Evolutionary conservation across 2,888 invertebrate species (phyloP).

Genomic region (Chaetogeoica ovagalla): DNA sequence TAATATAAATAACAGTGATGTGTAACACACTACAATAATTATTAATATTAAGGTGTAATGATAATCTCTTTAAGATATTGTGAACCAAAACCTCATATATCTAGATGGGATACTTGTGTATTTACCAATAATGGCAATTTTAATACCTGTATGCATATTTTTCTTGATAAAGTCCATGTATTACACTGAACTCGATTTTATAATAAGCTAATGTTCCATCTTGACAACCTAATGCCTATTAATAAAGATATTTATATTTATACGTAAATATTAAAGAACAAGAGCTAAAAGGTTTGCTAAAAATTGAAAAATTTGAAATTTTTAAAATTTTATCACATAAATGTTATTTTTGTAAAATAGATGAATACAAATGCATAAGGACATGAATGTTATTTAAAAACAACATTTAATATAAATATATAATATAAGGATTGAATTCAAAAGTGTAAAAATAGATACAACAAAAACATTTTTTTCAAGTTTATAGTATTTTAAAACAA

Average conservation of each 20-base stretch:
- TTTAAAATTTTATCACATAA: no score
- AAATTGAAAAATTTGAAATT: neutral
- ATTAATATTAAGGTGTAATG: neutral
- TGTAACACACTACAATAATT: neutral
- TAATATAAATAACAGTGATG: neutral
- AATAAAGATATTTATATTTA: slow-evolving; percentile 51
- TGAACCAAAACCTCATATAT: slow-evolving; percentile 37
- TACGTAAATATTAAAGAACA: neutral
- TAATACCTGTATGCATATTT: slow-evolving; percentile 71
- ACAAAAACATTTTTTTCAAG: no score
- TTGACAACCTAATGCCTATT: slow-evolving; percentile 83
- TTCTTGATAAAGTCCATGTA: slow-evolving; percentile 93
- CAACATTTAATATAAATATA: no score
- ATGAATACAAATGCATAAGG: no score
- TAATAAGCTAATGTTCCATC: slow-evolving; percentile 95
- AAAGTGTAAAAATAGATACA: no score
- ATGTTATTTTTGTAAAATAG: no score
- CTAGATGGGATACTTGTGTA: slow-evolving; percentile 2
- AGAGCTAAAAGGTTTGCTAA: neutral
- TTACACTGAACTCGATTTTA: slow-evolving; percentile 88
- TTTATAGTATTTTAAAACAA: no score
- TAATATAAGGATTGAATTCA: no score
- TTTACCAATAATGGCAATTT: slow-evolving; percentile 37
- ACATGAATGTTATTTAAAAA: no score
- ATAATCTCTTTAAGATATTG: slow-evolving; percentile 18